Base-by-base conservation (phyloP, 2,113 vertebrate genomes). In the Platycercus adscitus region DNA sequence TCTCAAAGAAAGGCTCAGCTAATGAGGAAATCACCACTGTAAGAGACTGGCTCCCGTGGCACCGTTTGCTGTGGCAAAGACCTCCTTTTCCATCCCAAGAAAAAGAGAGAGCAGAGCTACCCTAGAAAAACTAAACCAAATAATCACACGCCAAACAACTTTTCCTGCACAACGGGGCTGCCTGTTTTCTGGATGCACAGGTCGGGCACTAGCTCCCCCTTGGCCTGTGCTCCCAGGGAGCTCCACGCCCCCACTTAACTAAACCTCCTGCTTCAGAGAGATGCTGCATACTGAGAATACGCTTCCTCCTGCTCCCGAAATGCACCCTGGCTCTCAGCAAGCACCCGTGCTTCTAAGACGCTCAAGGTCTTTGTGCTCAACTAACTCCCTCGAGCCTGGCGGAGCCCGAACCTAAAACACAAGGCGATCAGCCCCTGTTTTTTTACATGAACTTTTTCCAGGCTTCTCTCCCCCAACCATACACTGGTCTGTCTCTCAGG, bases 201-300 rank as follows among this genome's bases (percentile, higher is more conserved):
- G 26, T 52, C 2, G 1, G 56, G 49, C 0, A 0, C 60, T n/a
- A 0, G 1, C 64, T 61, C 24, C 52, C 52, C 25, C 55, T 44
- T 11, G 3, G 10, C 49, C 60, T 5, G 3, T 6, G 11, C 58
- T 56, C 71, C 37, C 50, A 9, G 44, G 49, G 70, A 78, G 69
- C 75, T 87, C 89, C 1, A 9, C 81, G 50, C 17, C 35, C 31
- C 39, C 0, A 1, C 35, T 21, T 28, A 31, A 47, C 80, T 52
- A 39, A 79, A 68, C 29, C 64, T 77, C 55, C 83, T 24, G 29
- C 83, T 91, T 61, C 83, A 31, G 37, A 88, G 77, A 3, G 4
- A 92, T 8, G 28, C 82, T 19, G 46, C 66, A 49, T 50, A 50
- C 52, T 0, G 6, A 26, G 56, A 84, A 83, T 2, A 3, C 2